A percentile compares a stretch with the other conserved stretches of the same genome.
phyloP scores from a whole-genome alignment of 2,113 vertebrate genomes.

The Petaurus breviceps region DNA sequence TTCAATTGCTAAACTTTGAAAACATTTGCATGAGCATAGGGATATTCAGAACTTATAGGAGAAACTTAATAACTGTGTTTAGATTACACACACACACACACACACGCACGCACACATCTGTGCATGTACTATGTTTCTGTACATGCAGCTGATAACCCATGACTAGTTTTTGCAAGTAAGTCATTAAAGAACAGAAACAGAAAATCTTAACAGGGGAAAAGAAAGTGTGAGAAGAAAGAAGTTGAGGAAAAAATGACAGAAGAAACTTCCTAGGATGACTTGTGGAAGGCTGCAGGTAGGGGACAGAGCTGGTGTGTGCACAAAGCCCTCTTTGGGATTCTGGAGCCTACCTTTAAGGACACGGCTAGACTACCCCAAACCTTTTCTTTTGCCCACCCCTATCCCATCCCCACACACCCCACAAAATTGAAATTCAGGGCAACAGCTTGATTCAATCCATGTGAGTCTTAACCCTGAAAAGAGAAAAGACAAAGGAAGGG shows the following conservation, averaged over 20 bases:
- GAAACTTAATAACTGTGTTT: not conserved
- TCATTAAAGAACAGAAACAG: not conserved
- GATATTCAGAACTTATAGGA: not conserved
- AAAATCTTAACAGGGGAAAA: too few species aligned
- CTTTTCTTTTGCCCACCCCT: too few species aligned
- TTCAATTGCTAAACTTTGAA: slow-evolving; percentile 9
- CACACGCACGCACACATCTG: too few species aligned
- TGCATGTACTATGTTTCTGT: not conserved
- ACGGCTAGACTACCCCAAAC: not conserved
- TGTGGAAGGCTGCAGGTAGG: not conserved
- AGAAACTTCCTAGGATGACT: not conserved
- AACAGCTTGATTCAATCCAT: not conserved
- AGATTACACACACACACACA: not conserved
- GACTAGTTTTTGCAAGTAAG: not conserved
- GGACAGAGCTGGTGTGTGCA: not conserved
- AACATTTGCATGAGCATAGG: not conserved
- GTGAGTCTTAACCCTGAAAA: not conserved
- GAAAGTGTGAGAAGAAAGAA: not conserved
- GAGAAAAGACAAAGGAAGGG: not conserved
- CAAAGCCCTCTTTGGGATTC: not conserved
- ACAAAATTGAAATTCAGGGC: not conserved
- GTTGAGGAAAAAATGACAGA: not conserved
- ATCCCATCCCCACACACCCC: too few species aligned
- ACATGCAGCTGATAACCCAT: not conserved
- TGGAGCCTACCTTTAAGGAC: not conserved